These are phyloP conservation scores for Microtus richardsoni DNA, from an alignment of 2,113 vertebrate genomes.

Conservation along the genomic window DNA sequence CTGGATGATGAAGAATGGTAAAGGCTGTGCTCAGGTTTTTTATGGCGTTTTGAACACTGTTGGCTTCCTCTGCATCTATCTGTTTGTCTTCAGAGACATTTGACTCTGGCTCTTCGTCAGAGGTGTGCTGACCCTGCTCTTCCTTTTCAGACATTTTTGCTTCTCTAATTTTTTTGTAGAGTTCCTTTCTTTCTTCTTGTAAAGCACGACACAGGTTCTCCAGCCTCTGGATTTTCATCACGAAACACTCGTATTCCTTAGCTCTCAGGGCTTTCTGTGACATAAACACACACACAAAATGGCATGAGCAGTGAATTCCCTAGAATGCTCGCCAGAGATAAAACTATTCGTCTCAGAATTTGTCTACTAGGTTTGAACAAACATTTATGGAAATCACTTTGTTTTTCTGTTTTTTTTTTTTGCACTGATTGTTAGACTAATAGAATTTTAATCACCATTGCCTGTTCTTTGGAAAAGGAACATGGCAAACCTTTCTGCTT, in stretches of 20 bases:
- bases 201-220: conserved; percentile 95
- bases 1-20: conserved; percentile 80
- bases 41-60: conserved; percentile 85
- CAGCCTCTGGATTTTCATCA: conserved; percentile 95
- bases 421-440: background rate
- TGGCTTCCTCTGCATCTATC: conserved; percentile 56
- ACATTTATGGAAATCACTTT: background rate
- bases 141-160: conserved; percentile 83
- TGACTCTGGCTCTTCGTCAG: conserved; percentile 75
- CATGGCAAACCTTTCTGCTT: background rate
- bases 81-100: conserved; percentile 29
- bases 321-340: conserved; percentile 13
- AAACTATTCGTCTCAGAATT: conserved; percentile 6
- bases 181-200: conserved; percentile 94
- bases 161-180: conserved; percentile 95
- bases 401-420: background rate
- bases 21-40: conserved; percentile 89
- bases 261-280: conserved; percentile 89
- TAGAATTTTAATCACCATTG: background rate
- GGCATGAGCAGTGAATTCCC: background rate
- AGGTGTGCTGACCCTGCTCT: conserved; percentile 62
- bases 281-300: background rate
- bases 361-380: background rate
- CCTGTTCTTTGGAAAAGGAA: conserved; percentile 6
- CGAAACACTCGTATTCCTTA: conserved; percentile 94